Base-by-base conservation (phyloP, 2,797 vertebrate genomes). In the Alcedo quadribrachys region DNA sequence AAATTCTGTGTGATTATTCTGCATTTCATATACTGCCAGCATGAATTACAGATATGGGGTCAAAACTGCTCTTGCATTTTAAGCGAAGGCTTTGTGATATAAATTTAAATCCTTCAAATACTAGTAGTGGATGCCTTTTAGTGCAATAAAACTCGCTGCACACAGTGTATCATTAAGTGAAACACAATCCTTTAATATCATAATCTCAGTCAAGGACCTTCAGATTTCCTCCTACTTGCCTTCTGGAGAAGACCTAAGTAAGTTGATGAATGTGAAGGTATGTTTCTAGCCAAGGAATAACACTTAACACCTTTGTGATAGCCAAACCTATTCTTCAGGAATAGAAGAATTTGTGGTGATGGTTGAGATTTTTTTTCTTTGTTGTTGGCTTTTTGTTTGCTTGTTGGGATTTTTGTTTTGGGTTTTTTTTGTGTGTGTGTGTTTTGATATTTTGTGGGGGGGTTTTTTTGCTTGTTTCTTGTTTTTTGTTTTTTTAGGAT, bases 61-160 rank as follows among this genome's bases (percentile, higher is more conserved):
- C 77, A 67, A 92, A 87, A 77, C 66, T 16, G 69, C 43, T 53
- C 70, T 45, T 87, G 37, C n/a, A 91, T 90, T 96, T 95, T 50
- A 89, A 25, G 24, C 37, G 65, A 96, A 69, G 33, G 20, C 57
- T 81, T 67, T 76, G 65, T 28, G 60, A 89, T 93, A 81, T 77
- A 94, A 82, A 67, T 48, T 35, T 85, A 96, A 95, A 80, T 45
- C 24, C 45, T 83, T 54, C 24, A 92, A 85, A 53, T 62, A 46
- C 24, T 84, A 79, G 8, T 62, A 25, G 4, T 50, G 5, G 43
- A 73, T 94, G 80, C 10, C 80, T 76, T 79, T 5, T 69, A 42
- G 90, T 54, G 57, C 20, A 80, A 80, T 51, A 81, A 89, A 81
- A 79, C 80, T 61, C 62, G 12, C 14, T 69, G 28, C 19, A 69